Conservation (phyloP, 2,113 vertebrate genomes). For the Cisticola juncidis region DNA sequence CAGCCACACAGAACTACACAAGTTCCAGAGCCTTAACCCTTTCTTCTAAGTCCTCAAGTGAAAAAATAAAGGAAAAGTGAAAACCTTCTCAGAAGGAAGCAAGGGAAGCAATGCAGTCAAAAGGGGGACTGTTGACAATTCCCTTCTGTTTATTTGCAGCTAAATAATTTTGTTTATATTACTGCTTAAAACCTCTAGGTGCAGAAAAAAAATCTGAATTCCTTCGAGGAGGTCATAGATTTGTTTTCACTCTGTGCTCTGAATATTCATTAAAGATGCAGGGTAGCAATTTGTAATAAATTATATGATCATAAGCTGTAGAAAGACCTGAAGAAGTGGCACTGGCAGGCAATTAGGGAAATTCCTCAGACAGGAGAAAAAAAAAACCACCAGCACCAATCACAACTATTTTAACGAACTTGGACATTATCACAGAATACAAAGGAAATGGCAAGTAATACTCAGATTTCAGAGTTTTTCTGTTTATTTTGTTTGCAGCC, state of each 20-base stretch:
- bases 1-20: rapidly evolving
- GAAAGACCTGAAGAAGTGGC: background rate
- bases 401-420: background rate
- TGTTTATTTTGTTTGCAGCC: background rate
- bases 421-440: background rate
- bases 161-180: background rate
- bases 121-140: background rate
- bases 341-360: background rate
- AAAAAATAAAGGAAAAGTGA: background rate
- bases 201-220: background rate
- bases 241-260: background rate
- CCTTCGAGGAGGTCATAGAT: background rate
- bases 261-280: background rate
- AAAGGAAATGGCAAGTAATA: background rate
- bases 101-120: background rate
- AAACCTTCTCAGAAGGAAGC: background rate
- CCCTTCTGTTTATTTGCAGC: background rate
- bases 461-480: background rate
- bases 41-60: background rate
- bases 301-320: background rate
- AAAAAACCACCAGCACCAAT: background rate
- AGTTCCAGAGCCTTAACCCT: background rate
- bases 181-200: background rate
- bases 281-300: background rate
- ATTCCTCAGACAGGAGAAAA: background rate